Evolutionary conservation across 2,113 vertebrate species (phyloP).

Genomic region (Tinamus guttatus): DNA sequence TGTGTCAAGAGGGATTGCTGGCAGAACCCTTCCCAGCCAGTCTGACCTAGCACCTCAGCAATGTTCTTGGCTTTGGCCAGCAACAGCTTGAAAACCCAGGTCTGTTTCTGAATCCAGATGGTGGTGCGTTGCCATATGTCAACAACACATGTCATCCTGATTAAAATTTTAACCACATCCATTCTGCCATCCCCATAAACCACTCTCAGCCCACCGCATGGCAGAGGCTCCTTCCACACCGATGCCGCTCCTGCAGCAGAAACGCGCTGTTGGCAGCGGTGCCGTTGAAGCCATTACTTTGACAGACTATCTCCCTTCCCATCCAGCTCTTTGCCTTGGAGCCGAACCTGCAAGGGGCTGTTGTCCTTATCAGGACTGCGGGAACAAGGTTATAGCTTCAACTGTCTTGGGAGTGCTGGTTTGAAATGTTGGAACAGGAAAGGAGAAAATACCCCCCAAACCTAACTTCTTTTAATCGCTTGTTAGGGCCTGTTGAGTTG

Average conservation of each 20-base stretch:
- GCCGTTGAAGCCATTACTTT: background rate
- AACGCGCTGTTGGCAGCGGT: background rate
- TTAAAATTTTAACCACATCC: conserved; percentile 84
- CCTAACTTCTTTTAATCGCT: conserved; percentile 56
- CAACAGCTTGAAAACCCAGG: conserved; percentile 86
- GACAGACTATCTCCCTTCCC: background rate
- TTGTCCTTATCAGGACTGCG: conserved; percentile 41
- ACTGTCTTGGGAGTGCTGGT: background rate
- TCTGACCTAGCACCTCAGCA: conserved; percentile 79
- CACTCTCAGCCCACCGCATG: conserved; percentile 56
- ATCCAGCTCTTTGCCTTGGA: background rate
- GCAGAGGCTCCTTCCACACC: conserved; percentile 32
- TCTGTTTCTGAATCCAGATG: conserved; percentile 87
- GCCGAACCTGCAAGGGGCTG: conserved; percentile 17
- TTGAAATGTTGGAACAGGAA: conserved; percentile 35
- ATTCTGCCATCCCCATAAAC: conserved; percentile 74
- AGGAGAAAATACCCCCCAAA: background rate
- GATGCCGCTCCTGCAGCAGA: conserved; percentile 34
- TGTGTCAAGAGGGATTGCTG: conserved; percentile 69
- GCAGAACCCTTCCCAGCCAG: conserved; percentile 77
- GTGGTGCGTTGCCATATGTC: conserved; percentile 84
- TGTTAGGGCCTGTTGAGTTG: conserved; percentile 52
- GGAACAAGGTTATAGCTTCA: conserved; percentile 33
- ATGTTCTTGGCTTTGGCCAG: conserved; percentile 83
- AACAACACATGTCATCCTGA: conserved; percentile 85